Conservation (phyloP, 2,888 invertebrate genomes). For the Campoplex nolae region DNA sequence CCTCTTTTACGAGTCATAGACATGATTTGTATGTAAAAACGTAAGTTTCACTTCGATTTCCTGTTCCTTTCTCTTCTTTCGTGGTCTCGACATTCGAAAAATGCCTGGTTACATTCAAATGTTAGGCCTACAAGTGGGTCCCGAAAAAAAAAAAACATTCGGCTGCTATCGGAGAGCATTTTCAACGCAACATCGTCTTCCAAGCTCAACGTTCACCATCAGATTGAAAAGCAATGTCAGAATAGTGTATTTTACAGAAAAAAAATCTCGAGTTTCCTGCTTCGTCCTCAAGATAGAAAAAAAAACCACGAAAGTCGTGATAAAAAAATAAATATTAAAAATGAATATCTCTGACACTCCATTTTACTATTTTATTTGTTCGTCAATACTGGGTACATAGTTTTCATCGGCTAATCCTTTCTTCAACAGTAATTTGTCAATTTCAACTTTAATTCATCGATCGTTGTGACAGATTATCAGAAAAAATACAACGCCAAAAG, state of each 20-base stretch:
- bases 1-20: not conserved
- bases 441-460: no score
- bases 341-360: not conserved
- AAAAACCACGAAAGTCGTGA: not conserved
- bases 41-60: slow-evolving; percentile 13
- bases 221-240: not conserved
- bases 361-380: no score
- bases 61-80: slow-evolving; percentile 4
- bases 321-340: not conserved
- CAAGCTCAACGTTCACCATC: not conserved
- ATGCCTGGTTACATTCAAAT: not conserved
- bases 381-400: no score
- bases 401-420: no score
- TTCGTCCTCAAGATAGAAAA: not conserved
- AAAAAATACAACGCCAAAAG: no score
- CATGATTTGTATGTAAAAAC: not conserved
- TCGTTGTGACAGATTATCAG: no score
- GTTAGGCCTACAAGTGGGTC: not conserved
- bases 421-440: no score
- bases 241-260: not conserved
- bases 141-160: not conserved
- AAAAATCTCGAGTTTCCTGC: not conserved
- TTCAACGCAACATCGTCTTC: not conserved
- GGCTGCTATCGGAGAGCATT: not conserved
- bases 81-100: not conserved